phyloP scores from a whole-genome alignment of 2,888 invertebrate species.

The Drosophila melanosoma region DNA sequence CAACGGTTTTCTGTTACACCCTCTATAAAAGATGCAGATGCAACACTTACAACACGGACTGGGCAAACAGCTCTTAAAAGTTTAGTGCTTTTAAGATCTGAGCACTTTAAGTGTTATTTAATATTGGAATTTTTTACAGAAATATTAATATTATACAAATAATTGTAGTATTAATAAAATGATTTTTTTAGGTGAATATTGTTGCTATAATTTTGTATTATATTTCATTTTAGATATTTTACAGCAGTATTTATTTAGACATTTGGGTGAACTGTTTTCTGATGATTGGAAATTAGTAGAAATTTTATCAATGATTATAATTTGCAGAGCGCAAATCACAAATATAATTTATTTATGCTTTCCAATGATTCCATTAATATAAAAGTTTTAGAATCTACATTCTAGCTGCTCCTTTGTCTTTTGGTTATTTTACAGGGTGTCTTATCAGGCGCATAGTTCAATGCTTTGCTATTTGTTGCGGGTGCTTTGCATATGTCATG shows the following conservation, averaged over 20 bases:
- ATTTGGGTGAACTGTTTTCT: background rate
- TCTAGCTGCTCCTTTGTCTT: too few species aligned
- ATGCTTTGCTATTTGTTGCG: slow-evolving; percentile 46
- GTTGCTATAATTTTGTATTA: background rate
- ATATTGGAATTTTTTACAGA: background rate
- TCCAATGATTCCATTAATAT: background rate
- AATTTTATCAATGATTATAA: background rate
- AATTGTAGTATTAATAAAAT: too few species aligned
- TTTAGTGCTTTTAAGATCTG: background rate
- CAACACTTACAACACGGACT: background rate
- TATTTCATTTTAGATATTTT: background rate
- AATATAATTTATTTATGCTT: background rate
- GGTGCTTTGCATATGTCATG: slow-evolving; percentile 76
- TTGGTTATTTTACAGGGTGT: slow-evolving; percentile 34
- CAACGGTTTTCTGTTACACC: slow-evolving; percentile 49
- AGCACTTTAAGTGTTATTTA: background rate
- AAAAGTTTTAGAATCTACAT: too few species aligned
- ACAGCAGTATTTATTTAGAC: background rate
- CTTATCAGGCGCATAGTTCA: background rate
- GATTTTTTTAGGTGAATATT: too few species aligned
- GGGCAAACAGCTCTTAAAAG: slow-evolving; percentile 1
- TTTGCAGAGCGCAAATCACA: background rate
- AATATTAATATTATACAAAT: background rate
- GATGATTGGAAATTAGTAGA: background rate
- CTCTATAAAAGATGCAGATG: slow-evolving; percentile 11